phyloP scores from a whole-genome alignment of 2,888 invertebrate species.

The Caenorhabditis sp. region DNA sequence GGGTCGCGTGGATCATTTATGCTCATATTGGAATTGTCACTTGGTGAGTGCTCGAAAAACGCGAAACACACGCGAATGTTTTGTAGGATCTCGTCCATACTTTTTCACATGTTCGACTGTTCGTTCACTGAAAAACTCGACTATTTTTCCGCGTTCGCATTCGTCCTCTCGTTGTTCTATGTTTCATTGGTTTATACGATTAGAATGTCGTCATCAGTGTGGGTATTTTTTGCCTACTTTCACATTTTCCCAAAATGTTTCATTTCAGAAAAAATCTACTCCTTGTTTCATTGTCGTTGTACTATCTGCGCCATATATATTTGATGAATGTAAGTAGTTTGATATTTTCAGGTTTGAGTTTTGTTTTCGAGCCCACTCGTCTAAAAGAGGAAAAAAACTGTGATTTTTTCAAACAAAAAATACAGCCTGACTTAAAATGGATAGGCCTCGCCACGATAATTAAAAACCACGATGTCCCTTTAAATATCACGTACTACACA shows the following conservation, averaged over 20 bases:
- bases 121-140: conserved; percentile 63
- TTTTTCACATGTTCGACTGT: conserved; percentile 62
- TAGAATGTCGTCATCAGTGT: not conserved
- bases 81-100: conserved; percentile 55
- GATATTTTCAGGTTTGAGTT: too few relatives aligned
- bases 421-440: too few relatives aligned
- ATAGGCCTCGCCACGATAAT: too few relatives aligned
- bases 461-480: too few relatives aligned
- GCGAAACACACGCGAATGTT: not conserved
- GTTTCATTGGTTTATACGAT: conserved; percentile 39
- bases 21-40: conserved; percentile 46
- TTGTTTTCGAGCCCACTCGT: too few relatives aligned
- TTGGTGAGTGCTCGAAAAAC: too few relatives aligned
- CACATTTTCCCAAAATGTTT: not conserved
- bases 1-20: conserved; percentile 52
- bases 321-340: conserved; percentile 37
- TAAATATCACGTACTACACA: too few relatives aligned
- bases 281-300: not conserved
- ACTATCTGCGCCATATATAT: conserved; percentile 30
- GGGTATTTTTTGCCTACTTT: conserved; percentile 16
- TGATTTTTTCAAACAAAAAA: too few relatives aligned
- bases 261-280: conserved; percentile 15
- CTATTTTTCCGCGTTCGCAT: conserved; percentile 57
- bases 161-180: conserved; percentile 44
- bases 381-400: too few relatives aligned